These are phyloP conservation scores for Leguminivora glycinivorella DNA, from an alignment of 1,140 invertebrate genomes.

Conservation along the genomic window DNA sequence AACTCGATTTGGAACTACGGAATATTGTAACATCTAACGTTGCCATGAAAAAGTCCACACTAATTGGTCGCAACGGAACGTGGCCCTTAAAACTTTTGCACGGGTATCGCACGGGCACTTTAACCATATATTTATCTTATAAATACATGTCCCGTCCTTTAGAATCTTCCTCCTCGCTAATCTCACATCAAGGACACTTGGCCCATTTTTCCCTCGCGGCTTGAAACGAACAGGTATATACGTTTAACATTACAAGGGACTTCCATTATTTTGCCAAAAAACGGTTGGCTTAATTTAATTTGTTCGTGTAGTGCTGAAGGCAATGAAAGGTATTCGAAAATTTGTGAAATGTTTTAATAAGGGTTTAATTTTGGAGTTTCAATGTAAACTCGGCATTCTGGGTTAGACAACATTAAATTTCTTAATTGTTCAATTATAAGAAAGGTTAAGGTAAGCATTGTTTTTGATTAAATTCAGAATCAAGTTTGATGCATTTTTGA, in stretches of 20 bases:
- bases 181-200: slow-evolving; percentile 5
- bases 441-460: background rate
- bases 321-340: background rate
- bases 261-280: slow-evolving; percentile 7
- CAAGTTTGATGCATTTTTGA: background rate
- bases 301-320: background rate
- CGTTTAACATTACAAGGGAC: slow-evolving; percentile 16
- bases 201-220: background rate
- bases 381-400: background rate
- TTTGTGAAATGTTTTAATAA: slow-evolving; percentile 2
- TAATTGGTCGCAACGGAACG: background rate
- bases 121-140: background rate
- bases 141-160: background rate
- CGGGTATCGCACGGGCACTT: background rate
- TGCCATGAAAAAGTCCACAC: background rate
- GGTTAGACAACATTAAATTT: background rate
- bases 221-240: slow-evolving; percentile 1
- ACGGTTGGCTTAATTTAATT: slow-evolving; percentile 10
- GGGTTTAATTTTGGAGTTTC: background rate
- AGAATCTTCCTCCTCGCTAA: background rate
- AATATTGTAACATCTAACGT: too few relatives aligned
- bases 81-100: background rate
- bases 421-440: background rate
- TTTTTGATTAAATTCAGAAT: background rate
- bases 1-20: too few relatives aligned